Conservation (phyloP, 1,140 invertebrate genomes). For the Drosophila parabipectinata region DNA sequence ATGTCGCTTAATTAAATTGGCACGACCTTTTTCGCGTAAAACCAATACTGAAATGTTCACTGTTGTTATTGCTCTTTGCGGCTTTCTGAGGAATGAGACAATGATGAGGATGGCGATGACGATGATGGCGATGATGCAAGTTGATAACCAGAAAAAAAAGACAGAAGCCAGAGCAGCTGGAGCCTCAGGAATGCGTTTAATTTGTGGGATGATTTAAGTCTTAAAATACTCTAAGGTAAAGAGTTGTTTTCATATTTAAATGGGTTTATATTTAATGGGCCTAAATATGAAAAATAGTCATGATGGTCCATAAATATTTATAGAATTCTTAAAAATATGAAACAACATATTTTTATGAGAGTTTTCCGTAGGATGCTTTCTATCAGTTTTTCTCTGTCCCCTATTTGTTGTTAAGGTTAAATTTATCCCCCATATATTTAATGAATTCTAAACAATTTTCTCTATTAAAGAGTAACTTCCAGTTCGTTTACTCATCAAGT, state of each 20-base stretch:
- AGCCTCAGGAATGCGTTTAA: conserved; percentile 68
- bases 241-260: conserved; percentile 1
- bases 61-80: conserved; percentile 27
- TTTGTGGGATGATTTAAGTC: conserved; percentile 61
- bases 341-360: too few relatives aligned
- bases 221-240: conserved; percentile 27
- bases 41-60: conserved; percentile 33
- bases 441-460: too few relatives aligned
- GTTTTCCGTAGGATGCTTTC: too few relatives aligned
- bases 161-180: conserved; percentile 32
- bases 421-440: too few relatives aligned
- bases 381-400: too few relatives aligned
- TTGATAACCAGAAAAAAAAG: conserved; percentile 58
- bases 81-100: conserved; percentile 26
- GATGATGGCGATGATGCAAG: conserved; percentile 48
- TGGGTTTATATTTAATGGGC: too few relatives aligned
- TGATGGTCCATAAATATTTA: too few relatives aligned
- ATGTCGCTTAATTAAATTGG: conserved; percentile 79
- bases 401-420: too few relatives aligned
- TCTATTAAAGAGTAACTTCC: conserved; percentile 6
- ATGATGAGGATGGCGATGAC: background rate
- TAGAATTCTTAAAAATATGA: too few relatives aligned
- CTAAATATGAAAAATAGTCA: too few relatives aligned
- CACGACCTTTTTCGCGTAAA: conserved; percentile 63
- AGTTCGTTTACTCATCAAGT: background rate